Percentiles rank a stretch among this genome's conserved stretches.
Evolutionary conservation across 2,797 vertebrate species (phyloP).

Genomic region (Cetoscarus ocellatus): DNA sequence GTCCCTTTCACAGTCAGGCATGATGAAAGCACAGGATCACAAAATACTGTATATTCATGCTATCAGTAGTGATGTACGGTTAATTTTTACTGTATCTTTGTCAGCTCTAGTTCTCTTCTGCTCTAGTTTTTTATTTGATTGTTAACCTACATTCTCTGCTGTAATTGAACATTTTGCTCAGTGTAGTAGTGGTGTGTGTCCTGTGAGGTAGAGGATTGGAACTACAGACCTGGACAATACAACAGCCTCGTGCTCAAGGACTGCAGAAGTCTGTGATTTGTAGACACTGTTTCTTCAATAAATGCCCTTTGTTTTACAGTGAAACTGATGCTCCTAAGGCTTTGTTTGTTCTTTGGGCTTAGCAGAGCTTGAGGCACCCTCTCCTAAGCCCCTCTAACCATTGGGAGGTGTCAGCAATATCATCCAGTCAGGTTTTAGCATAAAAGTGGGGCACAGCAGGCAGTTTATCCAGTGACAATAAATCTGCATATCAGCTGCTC

Average conservation of each 20-base stretch:
- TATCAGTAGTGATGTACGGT: background rate
- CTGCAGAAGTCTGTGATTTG: conserved; percentile 11
- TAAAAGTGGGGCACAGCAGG: conserved; percentile 59
- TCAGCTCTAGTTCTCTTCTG: background rate
- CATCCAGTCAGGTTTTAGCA: conserved; percentile 49
- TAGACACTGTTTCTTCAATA: conserved; percentile 31
- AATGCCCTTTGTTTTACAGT: conserved; percentile 20
- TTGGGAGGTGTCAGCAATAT: conserved; percentile 32
- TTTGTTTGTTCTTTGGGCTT: conserved; percentile 62
- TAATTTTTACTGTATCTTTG: background rate
- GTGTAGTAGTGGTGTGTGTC: conserved; percentile 1
- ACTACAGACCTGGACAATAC: background rate
- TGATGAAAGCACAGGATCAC: conserved; percentile 2
- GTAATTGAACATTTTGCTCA: conserved; percentile 1
- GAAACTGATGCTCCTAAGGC: conserved; percentile 44
- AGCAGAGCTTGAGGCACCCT: conserved; percentile 36
- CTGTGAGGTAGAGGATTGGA: background rate
- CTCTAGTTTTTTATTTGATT: conserved; percentile 8
- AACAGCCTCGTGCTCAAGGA: background rate
- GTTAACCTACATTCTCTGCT: background rate
- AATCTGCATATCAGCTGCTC: conserved; percentile 20
- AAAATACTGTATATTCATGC: background rate
- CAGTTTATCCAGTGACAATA: conserved; percentile 31
- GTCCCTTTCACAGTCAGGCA: conserved; percentile 12
- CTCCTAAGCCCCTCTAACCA: conserved; percentile 37